phyloP scores from a whole-genome alignment of 2,888 invertebrate species.

The Eupsilia transversa region DNA sequence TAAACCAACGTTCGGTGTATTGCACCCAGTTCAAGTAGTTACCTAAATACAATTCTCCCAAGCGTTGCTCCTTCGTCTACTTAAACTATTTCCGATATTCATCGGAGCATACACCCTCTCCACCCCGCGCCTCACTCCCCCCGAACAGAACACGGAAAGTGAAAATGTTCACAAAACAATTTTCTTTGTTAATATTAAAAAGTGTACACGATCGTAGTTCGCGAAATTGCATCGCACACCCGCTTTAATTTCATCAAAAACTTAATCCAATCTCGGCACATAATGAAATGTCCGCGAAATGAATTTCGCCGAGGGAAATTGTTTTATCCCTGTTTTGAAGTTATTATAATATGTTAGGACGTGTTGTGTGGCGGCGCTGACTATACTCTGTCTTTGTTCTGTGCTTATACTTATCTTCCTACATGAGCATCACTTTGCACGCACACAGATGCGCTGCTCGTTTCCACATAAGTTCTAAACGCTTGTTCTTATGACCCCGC shows the following conservation, averaged over 20 bases:
- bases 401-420: not conserved
- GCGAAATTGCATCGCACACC: conserved; percentile 48
- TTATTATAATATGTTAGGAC: conserved; percentile 61
- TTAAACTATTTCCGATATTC: conserved; percentile 23
- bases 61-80: not conserved
- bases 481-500: not conserved
- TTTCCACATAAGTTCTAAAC: not conserved
- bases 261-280: conserved; percentile 66
- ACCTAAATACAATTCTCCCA: not conserved
- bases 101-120: not conserved
- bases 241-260: conserved; percentile 68
- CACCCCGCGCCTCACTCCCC: no score
- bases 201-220: conserved; percentile 29
- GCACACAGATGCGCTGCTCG: not conserved
- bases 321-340: conserved; percentile 65
- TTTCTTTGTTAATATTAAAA: conserved; percentile 31
- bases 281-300: conserved; percentile 68
- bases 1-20: not conserved
- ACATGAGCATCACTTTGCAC: not conserved
- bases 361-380: not conserved
- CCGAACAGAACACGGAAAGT: not conserved
- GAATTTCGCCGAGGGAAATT: conserved; percentile 57
- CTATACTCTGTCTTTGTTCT: not conserved
- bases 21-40: not conserved
- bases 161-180: conserved; percentile 22